phyloP scores from a whole-genome alignment of 2,888 invertebrate genomes.

The Drosophila borborema region DNA sequence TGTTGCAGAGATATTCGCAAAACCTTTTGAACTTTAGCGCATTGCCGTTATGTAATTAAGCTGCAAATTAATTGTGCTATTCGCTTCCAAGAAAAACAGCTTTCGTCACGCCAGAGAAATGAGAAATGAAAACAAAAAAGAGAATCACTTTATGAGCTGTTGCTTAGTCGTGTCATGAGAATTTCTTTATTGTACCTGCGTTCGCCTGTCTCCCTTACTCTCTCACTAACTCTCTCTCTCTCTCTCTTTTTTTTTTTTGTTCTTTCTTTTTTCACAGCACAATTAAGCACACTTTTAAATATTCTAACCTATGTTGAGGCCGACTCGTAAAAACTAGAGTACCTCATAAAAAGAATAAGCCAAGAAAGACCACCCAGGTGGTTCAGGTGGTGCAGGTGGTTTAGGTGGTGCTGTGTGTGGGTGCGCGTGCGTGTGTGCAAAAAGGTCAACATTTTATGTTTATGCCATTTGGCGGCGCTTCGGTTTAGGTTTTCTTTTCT shows the following conservation, averaged over 20 bases:
- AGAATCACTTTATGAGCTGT: constrained; percentile 44
- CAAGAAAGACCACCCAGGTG: constrained; percentile 56
- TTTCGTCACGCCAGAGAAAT: constrained; percentile 28
- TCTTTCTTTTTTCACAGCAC: constrained; percentile 47
- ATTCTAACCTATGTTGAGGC: constrained; percentile 69
- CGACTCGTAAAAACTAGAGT: constrained; percentile 71
- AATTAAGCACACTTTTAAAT: constrained; percentile 77
- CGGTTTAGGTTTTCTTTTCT: constrained; percentile 32
- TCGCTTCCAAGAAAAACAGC: constrained; percentile 18
- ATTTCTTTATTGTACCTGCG: constrained; percentile 26
- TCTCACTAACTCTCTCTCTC: too few relatives aligned
- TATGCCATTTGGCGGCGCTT: constrained; percentile 62
- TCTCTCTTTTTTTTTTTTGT: background rate
- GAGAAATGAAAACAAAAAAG: constrained; percentile 10
- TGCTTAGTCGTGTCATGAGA: constrained; percentile 34
- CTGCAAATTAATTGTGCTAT: constrained; percentile 16
- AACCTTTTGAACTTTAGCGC: constrained; percentile 11
- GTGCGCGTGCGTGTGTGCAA: constrained; percentile 57
- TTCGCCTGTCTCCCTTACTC: too few relatives aligned
- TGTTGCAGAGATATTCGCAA: background rate
- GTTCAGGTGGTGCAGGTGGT: constrained; percentile 1
- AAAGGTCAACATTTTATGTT: constrained; percentile 75
- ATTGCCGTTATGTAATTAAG: constrained; percentile 15
- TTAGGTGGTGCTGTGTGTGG: constrained; percentile 11
- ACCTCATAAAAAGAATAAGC: constrained; percentile 50